Evolutionary conservation across 92 coral and sea anemone species (phyloP).

Genomic region (Porites rus): DNA sequence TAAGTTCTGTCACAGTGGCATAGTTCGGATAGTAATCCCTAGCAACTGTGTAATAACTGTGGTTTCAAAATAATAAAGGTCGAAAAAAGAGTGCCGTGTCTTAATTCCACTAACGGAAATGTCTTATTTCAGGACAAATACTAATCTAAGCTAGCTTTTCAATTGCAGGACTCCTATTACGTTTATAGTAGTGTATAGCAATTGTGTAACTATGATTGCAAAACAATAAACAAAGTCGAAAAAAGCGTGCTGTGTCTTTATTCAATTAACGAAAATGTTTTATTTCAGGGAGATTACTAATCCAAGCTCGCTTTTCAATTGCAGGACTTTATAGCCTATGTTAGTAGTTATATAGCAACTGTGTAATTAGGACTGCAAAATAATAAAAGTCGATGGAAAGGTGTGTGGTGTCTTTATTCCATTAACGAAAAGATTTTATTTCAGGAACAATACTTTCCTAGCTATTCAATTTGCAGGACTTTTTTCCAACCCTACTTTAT

Average conservation of each 20-base stretch:
- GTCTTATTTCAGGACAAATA: not conserved
- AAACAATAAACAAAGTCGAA: not conserved
- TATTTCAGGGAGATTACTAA: constrained; percentile 1
- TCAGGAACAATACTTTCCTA: too few species aligned
- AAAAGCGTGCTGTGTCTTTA: not conserved
- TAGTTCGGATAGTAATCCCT: not conserved
- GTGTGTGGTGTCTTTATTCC: too few species aligned
- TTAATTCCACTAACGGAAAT: not conserved
- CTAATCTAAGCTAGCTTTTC: not conserved
- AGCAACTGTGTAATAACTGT: not conserved
- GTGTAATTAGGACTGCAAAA: too few species aligned
- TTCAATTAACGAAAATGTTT: not conserved
- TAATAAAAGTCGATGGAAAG: not conserved
- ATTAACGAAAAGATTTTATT: too few species aligned
- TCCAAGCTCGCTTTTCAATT: not conserved
- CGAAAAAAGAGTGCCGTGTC: not conserved
- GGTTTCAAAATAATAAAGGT: not conserved
- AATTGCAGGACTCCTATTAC: not conserved
- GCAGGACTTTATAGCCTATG: too few species aligned
- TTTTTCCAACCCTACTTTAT: too few species aligned
- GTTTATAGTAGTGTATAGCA: not conserved
- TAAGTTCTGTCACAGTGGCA: not conserved
- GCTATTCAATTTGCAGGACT: too few species aligned
- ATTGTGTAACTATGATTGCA: not conserved
- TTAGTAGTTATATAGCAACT: not conserved